phyloP scores from a whole-genome alignment of 2,113 vertebrate genomes.

The Chionis minor region DNA sequence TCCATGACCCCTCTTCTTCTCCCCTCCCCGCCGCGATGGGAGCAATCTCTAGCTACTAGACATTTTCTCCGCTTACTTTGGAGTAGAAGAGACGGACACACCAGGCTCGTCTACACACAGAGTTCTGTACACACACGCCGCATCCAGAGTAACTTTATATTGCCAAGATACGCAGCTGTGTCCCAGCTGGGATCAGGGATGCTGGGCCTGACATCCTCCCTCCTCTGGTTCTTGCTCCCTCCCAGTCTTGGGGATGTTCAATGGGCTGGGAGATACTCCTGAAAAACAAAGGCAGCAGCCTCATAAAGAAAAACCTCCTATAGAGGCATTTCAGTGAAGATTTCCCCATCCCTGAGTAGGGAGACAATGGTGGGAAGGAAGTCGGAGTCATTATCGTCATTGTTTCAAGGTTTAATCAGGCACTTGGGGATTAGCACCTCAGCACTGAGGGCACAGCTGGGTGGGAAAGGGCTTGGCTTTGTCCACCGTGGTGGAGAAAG shows the following conservation, averaged over 20 bases:
- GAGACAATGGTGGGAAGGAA: constrained; percentile 69
- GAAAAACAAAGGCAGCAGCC: neutral
- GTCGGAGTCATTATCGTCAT: neutral
- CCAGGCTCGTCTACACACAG: neutral
- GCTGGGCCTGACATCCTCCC: neutral
- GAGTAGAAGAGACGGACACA: neutral
- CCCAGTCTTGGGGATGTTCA: neutral
- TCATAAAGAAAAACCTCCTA: neutral
- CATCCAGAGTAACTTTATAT: neutral
- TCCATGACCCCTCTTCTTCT: neutral
- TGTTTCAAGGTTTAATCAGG: neutral
- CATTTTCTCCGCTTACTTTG: neutral
- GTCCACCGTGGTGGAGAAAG: neutral
- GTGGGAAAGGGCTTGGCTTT: neutral
- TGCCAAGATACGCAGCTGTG: neutral
- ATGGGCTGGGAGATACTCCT: neutral
- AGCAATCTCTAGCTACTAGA: neutral
- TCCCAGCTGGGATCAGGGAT: neutral
- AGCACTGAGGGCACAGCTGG: neutral
- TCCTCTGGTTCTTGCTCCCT: neutral
- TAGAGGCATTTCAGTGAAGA: neutral
- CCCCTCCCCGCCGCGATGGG: accelerated
- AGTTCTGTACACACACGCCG: accelerated
- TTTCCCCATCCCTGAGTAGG: constrained; percentile 8
- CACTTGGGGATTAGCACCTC: neutral